phyloP scores from a whole-genome alignment of 2,888 invertebrate genomes.

The Noctua pronuba region DNA sequence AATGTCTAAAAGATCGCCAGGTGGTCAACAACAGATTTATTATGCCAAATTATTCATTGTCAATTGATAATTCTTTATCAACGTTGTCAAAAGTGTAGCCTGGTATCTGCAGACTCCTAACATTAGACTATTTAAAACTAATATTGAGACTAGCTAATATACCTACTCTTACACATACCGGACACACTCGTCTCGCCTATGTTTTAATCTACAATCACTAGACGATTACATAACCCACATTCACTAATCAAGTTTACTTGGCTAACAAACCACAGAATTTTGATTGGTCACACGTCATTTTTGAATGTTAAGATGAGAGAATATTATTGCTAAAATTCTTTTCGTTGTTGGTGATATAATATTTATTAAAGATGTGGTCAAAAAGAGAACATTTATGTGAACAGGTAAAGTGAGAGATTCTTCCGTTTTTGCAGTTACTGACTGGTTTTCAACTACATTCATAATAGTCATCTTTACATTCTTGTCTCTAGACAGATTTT shows the following conservation, averaged over 20 bases:
- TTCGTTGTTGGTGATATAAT: conserved; percentile 29
- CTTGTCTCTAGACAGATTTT: neutral
- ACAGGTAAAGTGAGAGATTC: neutral
- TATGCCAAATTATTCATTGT: neutral
- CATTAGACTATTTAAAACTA: conserved; percentile 1
- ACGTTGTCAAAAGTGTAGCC: neutral
- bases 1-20: neutral
- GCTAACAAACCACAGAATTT: conserved; percentile 44
- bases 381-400: conserved; percentile 6
- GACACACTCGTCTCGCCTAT: conserved; percentile 1
- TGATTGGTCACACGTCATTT: conserved; percentile 48
- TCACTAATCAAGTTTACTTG: conserved; percentile 53
- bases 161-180: neutral
- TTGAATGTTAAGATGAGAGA: conserved; percentile 21
- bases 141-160: conserved; percentile 11
- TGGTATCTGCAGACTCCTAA: neutral
- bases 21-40: neutral
- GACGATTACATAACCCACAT: conserved; percentile 47
- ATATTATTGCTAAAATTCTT: conserved; percentile 20
- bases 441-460: conserved; percentile 2
- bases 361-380: conserved; percentile 15
- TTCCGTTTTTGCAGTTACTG: conserved; percentile 3
- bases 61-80: neutral
- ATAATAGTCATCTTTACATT: neutral
- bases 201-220: conserved; percentile 28